phyloP scores from a whole-genome alignment of 1,140 invertebrate genomes.

The Hylyphantes graminicola region DNA sequence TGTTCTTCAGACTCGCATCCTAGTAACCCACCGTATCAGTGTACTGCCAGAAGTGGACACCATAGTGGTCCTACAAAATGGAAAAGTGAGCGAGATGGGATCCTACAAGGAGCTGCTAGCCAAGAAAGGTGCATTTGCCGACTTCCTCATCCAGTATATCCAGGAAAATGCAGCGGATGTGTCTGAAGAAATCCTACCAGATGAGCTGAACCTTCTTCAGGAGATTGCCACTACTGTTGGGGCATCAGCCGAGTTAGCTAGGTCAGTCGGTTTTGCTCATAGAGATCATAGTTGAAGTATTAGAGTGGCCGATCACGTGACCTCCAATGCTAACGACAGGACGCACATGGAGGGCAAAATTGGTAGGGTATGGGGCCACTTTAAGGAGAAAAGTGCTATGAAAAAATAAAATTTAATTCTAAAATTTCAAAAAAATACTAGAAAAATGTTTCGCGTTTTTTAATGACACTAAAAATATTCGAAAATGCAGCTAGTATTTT shows the following conservation, averaged over 20 bases:
- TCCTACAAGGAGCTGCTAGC: slow-evolving; percentile 68
- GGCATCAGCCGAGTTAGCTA: slow-evolving; percentile 38
- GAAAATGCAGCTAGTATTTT: too few species aligned
- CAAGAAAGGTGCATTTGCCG: slow-evolving; percentile 67
- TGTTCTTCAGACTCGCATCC: slow-evolving; percentile 65
- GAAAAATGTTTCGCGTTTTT: too few species aligned
- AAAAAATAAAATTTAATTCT: too few species aligned
- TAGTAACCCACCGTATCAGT: slow-evolving; percentile 67
- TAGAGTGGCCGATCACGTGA: too few species aligned
- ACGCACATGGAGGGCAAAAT: too few species aligned
- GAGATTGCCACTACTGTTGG: slow-evolving; percentile 58
- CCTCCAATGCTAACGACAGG: too few species aligned
- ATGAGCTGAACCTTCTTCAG: slow-evolving; percentile 62
- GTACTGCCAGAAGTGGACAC: slow-evolving; percentile 69
- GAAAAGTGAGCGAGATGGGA: slow-evolving; percentile 69
- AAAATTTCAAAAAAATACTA: too few species aligned
- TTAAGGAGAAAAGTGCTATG: too few species aligned
- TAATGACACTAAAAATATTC: too few species aligned
- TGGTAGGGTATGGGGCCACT: too few species aligned
- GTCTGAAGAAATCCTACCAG: slow-evolving; percentile 43
- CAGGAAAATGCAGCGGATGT: slow-evolving; percentile 43
- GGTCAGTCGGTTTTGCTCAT: slow-evolving; percentile 1
- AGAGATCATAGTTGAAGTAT: too few species aligned
- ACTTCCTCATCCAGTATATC: slow-evolving; percentile 66
- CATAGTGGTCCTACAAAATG: slow-evolving; percentile 70